phyloP scores from a whole-genome alignment of 2,113 vertebrate genomes.

The Zosterops borbonicus region DNA sequence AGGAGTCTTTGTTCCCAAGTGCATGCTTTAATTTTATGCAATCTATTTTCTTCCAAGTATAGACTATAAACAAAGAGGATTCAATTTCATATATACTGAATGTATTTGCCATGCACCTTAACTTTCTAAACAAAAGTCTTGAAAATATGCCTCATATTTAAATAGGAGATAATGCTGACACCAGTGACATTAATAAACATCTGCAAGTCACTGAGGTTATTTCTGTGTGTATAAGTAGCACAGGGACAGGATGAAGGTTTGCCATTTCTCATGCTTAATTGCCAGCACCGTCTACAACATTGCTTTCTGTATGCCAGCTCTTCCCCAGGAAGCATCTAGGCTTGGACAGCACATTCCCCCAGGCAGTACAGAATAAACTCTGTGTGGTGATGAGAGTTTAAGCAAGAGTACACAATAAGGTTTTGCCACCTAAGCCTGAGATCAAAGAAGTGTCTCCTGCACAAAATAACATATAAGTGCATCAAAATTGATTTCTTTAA shows the following conservation, averaged over 20 bases:
- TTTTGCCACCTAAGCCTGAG: not conserved
- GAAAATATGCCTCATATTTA: not conserved
- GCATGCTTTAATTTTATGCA: not conserved
- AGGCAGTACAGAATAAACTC: not conserved
- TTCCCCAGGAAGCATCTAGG: not conserved
- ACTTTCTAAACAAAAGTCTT: not conserved
- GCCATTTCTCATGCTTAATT: not conserved
- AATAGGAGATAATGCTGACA: not conserved
- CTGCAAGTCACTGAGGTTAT: not conserved
- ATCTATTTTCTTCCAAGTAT: not conserved
- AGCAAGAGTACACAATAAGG: not conserved
- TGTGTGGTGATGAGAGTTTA: not conserved
- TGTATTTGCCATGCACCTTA: not conserved
- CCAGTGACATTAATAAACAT: not conserved
- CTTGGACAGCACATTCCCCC: not conserved
- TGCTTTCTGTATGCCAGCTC: not conserved
- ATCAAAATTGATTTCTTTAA: not conserved
- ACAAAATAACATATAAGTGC: not conserved
- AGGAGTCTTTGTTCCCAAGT: not conserved
- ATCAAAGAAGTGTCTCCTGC: not conserved
- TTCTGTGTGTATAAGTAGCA: not conserved
- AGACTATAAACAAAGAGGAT: not conserved
- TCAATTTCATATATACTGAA: not conserved
- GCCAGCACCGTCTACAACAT: not conserved
- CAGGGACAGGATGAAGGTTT: not conserved